Evolutionary conservation across 2,797 vertebrate species (phyloP).

Genomic region (Phoebastria nigripes): DNA sequence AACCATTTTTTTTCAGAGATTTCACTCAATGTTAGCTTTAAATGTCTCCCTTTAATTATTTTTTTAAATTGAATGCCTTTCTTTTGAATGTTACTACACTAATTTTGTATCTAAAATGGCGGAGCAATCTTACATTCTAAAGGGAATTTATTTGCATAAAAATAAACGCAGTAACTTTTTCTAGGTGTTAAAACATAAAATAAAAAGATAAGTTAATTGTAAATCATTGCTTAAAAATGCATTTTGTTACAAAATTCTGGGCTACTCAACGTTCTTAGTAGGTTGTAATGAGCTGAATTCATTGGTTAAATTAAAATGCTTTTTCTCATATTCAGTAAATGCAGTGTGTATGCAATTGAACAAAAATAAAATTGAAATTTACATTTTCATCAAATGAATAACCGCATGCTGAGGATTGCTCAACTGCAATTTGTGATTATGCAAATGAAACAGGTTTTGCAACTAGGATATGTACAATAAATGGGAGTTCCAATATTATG

Average conservation of each 20-base stretch:
- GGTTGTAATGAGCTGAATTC: slow-evolving; percentile 53
- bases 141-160: background rate
- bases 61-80: background rate
- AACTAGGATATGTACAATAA: slow-evolving; percentile 61
- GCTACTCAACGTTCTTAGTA: slow-evolving; percentile 37
- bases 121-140: background rate
- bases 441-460: slow-evolving; percentile 70
- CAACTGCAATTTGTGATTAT: slow-evolving; percentile 74
- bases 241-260: background rate
- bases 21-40: background rate
- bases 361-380: slow-evolving; percentile 73
- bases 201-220: background rate
- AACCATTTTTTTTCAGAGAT: background rate
- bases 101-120: background rate
- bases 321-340: slow-evolving; percentile 60
- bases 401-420: slow-evolving; percentile 67
- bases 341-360: slow-evolving; percentile 48
- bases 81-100: background rate
- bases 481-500: slow-evolving; percentile 64
- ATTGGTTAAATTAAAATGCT: slow-evolving; percentile 67
- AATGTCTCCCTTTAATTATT: background rate
- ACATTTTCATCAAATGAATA: slow-evolving; percentile 70
- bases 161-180: background rate
- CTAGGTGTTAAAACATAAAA: background rate
- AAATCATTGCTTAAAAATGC: background rate